Evolutionary conservation across 92 coral and sea anemone genomes (phyloP), one percentile per base, ranked within the genome.

Genomic region (Parazoanthus swiftii): DNA sequence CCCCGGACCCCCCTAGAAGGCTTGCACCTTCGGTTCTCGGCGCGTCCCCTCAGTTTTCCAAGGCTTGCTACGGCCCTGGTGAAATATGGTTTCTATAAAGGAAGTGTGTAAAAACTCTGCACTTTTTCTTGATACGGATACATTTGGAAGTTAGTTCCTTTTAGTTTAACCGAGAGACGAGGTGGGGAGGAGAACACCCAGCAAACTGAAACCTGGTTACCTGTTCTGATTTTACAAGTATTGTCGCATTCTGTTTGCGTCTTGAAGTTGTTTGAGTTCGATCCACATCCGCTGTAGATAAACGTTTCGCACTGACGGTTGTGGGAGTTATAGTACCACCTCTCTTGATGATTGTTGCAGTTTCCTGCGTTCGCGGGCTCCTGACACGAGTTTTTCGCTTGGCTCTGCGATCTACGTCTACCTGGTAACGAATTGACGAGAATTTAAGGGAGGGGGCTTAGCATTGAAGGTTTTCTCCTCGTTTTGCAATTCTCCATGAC

Each of bases 251-350:
- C 67, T 73, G 44, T 70, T n/a, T 68, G 79, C 71, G 79, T n/a
- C 23, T 83, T 83, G 25, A 83, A 83, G 16, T 83, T 83, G 86
- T 83, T 83, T 25, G 86, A 10, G 63, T 83, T 83, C 25, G 86
- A 51, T 33, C 86, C 86, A 20, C 86, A 83, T 68, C 86, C 86
- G 42, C 86, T 83, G 86, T 83, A 83, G 25, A 83, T 70, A 5
- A 83, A 83, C 5, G 86, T 29, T 68, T 83, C 86, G 42, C 86
- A 83, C 67, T 83, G 44, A 43, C 86, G 86, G 29, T 35, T 83
- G 67, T 43, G 59, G 5, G 86, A 83, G 54, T 83, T 83, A 46
- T 68, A 83, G 65, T 25, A 83, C 65, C 76, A 83, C n/a, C 86
- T 70, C 86, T 83, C 86, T 46, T 83, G 86, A 48, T 83, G 86